Evolutionary conservation across 2,797 vertebrate genomes (phyloP).

Genomic region (Philypnodon macrostomus): DNA sequence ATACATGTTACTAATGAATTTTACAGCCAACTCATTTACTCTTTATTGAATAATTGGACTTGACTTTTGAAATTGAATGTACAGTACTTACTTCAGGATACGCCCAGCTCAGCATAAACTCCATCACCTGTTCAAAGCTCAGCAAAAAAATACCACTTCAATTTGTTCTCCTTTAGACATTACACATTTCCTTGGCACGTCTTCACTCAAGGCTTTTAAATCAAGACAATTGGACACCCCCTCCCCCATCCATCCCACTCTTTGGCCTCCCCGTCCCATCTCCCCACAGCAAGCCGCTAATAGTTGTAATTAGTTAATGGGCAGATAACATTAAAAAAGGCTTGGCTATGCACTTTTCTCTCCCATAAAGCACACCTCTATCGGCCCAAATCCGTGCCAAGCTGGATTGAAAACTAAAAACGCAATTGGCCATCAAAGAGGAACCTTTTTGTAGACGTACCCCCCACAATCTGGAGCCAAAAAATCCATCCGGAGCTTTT

Average conservation of each 20-base stretch:
- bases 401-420: conserved; percentile 64
- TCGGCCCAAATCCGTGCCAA: conserved; percentile 49
- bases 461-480: conserved; percentile 59
- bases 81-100: too few species aligned
- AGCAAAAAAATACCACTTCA: conserved; percentile 49
- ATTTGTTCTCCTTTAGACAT: conserved; percentile 53
- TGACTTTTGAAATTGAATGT: not conserved
- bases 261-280: conserved; percentile 39
- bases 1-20: too few species aligned
- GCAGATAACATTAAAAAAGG: conserved; percentile 80
- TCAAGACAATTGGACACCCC: conserved; percentile 55
- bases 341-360: conserved; percentile 69
- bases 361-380: conserved; percentile 44
- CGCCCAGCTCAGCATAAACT: conserved; percentile 18
- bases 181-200: conserved; percentile 61
- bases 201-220: conserved; percentile 73
- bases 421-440: conserved; percentile 57
- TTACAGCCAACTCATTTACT: too few species aligned
- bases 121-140: conserved; percentile 50
- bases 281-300: conserved; percentile 64
- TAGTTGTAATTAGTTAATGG: conserved; percentile 85
- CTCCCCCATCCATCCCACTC: conserved; percentile 32
- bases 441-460: conserved; percentile 42
- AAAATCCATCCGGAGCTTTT: conserved; percentile 32
- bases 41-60: too few species aligned